phyloP scores from a whole-genome alignment of 2,888 invertebrate species.

The Herminia tarsipennalis region DNA sequence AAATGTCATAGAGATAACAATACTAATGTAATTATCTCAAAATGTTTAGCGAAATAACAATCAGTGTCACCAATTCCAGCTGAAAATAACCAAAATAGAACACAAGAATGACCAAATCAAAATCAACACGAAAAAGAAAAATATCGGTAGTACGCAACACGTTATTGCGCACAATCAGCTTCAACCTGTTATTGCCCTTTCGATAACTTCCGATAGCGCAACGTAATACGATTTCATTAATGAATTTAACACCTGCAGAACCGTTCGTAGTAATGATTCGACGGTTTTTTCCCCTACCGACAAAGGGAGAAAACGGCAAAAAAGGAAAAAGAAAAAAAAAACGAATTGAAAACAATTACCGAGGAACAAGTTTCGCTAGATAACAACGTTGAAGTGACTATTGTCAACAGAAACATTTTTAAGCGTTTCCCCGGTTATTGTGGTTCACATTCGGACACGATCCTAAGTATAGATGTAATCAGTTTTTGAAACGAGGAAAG shows the following conservation, averaged over 20 bases:
- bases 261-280: slow-evolving; percentile 39
- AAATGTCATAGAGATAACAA: too few relatives aligned
- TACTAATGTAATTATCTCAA: too few relatives aligned
- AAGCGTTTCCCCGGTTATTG: slow-evolving; percentile 47
- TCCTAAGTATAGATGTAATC: slow-evolving; percentile 36
- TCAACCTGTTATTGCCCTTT: slow-evolving; percentile 33
- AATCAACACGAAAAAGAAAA: slow-evolving; percentile 13
- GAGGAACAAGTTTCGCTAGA: slow-evolving; percentile 64
- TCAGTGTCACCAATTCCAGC: too few relatives aligned
- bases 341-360: slow-evolving; percentile 77
- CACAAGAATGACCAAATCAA: background rate
- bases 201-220: slow-evolving; percentile 35
- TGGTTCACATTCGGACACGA: slow-evolving; percentile 32
- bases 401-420: slow-evolving; percentile 57
- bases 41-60: too few relatives aligned
- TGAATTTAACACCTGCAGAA: slow-evolving; percentile 45
- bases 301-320: slow-evolving; percentile 43
- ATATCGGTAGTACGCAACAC: slow-evolving; percentile 7
- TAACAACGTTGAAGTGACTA: slow-evolving; percentile 62
- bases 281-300: slow-evolving; percentile 44
- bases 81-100: background rate
- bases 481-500: slow-evolving; percentile 25
- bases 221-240: slow-evolving; percentile 44
- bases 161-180: slow-evolving; percentile 25
- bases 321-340: slow-evolving; percentile 39